Conservation (phyloP, 2,888 invertebrate genomes). For the Chrysolina americana region DNA sequence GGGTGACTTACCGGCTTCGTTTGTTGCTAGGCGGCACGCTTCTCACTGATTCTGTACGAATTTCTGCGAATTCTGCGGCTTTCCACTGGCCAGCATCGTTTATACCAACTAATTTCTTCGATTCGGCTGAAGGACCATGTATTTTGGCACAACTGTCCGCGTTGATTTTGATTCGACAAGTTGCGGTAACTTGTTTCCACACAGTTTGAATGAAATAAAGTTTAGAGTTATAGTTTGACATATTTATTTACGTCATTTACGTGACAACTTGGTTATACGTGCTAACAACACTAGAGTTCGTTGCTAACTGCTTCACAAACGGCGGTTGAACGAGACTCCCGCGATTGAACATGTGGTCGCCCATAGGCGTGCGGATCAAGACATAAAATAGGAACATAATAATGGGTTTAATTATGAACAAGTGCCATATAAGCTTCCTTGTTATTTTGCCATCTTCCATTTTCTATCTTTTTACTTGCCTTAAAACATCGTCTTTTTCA, state of each 20-base stretch:
- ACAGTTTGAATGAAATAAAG: no score
- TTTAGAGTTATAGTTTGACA: no score
- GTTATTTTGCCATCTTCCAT: conserved; percentile 24
- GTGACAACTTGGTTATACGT: no score
- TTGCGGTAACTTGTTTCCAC: no score
- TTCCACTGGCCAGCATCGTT: neutral
- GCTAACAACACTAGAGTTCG: no score
- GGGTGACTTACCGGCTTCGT: neutral
- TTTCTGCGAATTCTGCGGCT: neutral
- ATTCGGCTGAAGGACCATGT: neutral
- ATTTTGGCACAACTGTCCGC: no score
- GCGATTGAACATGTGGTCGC: neutral
- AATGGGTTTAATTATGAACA: no score
- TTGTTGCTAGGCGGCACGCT: neutral
- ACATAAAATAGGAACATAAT: neutral
- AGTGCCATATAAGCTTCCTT: conserved; percentile 5
- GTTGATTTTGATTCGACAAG: no score
- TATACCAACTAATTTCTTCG: neutral
- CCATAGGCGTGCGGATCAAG: neutral
- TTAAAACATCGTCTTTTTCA: conserved; percentile 19
- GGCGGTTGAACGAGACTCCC: neutral
- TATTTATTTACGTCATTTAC: no score
- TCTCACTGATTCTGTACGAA: neutral
- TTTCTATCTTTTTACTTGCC: conserved; percentile 16
- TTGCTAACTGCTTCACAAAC: no score